phyloP scores from a whole-genome alignment of 2,113 vertebrate species.

The Stigmatopora nigra region DNA sequence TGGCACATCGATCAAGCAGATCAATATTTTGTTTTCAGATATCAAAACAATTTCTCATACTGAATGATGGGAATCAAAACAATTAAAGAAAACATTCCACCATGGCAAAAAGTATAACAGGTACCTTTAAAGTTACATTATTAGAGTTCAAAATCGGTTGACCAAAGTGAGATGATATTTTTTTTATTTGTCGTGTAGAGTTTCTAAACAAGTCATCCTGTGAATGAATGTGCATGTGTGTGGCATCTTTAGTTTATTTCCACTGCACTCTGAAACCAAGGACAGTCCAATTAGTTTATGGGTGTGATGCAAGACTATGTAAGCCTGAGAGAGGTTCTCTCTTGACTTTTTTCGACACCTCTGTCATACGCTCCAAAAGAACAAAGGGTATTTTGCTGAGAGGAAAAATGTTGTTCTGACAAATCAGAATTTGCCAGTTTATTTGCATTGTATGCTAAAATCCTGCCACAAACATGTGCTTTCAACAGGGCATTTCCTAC shows the following conservation, averaged over 20 bases:
- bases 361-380: constrained; percentile 25
- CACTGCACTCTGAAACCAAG: constrained; percentile 26
- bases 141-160: neutral
- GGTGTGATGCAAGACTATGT: constrained; percentile 59
- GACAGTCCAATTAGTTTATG: constrained; percentile 25
- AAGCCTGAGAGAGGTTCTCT: constrained; percentile 38
- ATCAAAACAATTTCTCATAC: neutral
- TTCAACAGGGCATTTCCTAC: constrained; percentile 14
- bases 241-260: neutral
- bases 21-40: neutral
- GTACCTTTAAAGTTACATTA: neutral
- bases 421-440: constrained; percentile 54
- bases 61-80: neutral
- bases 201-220: no score
- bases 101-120: no score
- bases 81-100: no score
- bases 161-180: neutral
- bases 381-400: constrained; percentile 24
- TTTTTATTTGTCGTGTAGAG: no score
- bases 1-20: neutral
- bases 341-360: constrained; percentile 44
- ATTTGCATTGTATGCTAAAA: constrained; percentile 16
- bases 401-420: constrained; percentile 52
- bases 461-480: neutral
- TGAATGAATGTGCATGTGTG: neutral